Percentiles rank a stretch among this genome's conserved stretches.
phyloP scores from a whole-genome alignment of 2,113 vertebrate genomes.

The Empidonax traillii region DNA sequence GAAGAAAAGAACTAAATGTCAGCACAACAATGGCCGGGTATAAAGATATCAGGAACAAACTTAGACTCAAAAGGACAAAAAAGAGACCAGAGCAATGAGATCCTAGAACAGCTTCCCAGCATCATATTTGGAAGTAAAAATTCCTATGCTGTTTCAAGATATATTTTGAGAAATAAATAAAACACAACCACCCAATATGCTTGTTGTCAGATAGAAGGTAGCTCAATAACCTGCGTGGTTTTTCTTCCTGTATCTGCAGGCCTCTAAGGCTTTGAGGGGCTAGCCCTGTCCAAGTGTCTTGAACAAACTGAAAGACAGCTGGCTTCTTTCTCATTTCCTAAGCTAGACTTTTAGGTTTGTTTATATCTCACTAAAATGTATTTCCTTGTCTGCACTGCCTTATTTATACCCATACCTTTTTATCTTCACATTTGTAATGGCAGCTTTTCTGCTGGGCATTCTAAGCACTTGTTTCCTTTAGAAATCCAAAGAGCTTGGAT shows the following conservation, averaged over 20 bases:
- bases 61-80: neutral
- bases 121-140: neutral
- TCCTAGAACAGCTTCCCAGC: neutral
- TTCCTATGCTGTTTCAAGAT: neutral
- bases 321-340: neutral
- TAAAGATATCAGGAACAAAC: neutral
- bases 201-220: neutral
- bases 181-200: neutral
- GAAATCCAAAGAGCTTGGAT: conserved; percentile 4
- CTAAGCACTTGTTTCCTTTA: conserved; percentile 9
- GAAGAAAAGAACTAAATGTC: neutral
- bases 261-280: neutral
- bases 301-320: neutral
- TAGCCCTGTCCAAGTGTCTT: neutral
- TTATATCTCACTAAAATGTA: neutral
- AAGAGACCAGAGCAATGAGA: neutral
- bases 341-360: neutral
- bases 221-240: neutral
- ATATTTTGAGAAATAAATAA: neutral
- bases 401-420: neutral
- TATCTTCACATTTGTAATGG: neutral
- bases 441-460: conserved; percentile 9
- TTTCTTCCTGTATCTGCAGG: neutral
- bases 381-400: neutral
- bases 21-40: neutral